Evolutionary conservation across 2,797 vertebrate species (phyloP).

Genomic region (Crypturellus tataupa): DNA sequence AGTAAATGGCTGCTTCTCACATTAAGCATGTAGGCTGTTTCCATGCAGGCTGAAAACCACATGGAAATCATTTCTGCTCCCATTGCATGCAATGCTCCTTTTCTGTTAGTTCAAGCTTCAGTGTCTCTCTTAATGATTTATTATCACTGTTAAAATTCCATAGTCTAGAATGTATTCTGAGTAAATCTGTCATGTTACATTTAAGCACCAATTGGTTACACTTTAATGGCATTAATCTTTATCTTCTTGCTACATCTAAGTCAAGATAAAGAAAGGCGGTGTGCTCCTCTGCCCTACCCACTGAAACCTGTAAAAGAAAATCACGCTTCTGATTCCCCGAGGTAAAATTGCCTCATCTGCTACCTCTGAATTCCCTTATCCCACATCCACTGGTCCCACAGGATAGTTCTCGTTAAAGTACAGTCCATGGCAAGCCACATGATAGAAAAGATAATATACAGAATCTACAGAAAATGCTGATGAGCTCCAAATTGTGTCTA

Average conservation of each 20-base stretch:
- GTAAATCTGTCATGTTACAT: constrained; percentile 56
- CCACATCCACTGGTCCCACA: too few species aligned
- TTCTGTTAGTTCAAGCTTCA: constrained; percentile 45
- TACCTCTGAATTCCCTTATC: background rate
- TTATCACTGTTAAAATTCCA: constrained; percentile 40
- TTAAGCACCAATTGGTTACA: constrained; percentile 29
- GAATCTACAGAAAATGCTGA: constrained; percentile 35
- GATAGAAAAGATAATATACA: background rate
- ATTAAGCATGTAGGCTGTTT: constrained; percentile 30
- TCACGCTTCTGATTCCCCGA: fast-evolving
- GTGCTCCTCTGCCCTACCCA: background rate
- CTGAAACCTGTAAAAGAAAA: background rate
- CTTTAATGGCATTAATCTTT: constrained; percentile 63
- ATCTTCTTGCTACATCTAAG: constrained; percentile 15
- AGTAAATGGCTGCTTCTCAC: constrained; percentile 51
- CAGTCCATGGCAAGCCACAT: background rate
- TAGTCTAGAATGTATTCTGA: constrained; percentile 25
- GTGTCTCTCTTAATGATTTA: constrained; percentile 47
- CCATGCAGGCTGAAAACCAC: constrained; percentile 9
- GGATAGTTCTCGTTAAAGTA: background rate
- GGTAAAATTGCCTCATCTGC: background rate
- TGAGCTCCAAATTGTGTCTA: background rate
- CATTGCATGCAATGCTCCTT: constrained; percentile 10
- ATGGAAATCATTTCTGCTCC: constrained; percentile 43
- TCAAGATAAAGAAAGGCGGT: background rate